Evolutionary conservation across 2,797 vertebrate species (phyloP), one percentile per base, ranked within the genome.

Genomic region (Etheostoma perlongum): DNA sequence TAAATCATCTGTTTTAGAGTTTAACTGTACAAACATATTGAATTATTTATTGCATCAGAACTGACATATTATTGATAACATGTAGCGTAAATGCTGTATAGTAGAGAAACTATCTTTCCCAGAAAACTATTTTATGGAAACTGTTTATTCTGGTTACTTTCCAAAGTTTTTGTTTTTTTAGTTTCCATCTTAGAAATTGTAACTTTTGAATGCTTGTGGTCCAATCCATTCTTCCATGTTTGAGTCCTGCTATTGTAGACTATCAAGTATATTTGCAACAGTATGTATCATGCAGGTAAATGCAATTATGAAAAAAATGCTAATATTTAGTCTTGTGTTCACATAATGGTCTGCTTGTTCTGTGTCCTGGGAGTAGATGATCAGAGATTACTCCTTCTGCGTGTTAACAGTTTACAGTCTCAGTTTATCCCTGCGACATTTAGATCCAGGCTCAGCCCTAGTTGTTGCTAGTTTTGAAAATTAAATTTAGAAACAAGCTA

Each of bases 31-130:
- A 75, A 46, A 65, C 36, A 49, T 65, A 36, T 36, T 59, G 3
- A 66, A 72, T 42, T 79, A 83, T 82, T 82, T 82, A 80, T 86
- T 75, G 33, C 63, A 48, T 78, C 18, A 76, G 65, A 79, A 72
- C 23, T 40, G 19, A 83, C 51, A 65, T 64, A 69, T 79, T 63
- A 59, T 69, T 60, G n/a, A 64, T 66, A 64, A 59, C 23, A 44
- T 59, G 62, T 52, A 65, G 62, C 33, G 18, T 69, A 78, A 61
- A 79, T 64, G 4, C 47, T 91, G 69, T 90, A 76, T 51, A 83
- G 55, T 74, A 77, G 53, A 87, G 63, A 74, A 76, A 70, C 23
- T 73, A 82, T 85, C 66, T 79, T 82, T 83, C 74, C 54, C 49
- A 80, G 40, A 84, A 74, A 74, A 40, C 25, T 67, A 47, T 78